A percentile compares a stretch with the other conserved stretches of the same genome.
Conservation (phyloP, 2,113 vertebrate genomes). For the Merops nubicus region DNA sequence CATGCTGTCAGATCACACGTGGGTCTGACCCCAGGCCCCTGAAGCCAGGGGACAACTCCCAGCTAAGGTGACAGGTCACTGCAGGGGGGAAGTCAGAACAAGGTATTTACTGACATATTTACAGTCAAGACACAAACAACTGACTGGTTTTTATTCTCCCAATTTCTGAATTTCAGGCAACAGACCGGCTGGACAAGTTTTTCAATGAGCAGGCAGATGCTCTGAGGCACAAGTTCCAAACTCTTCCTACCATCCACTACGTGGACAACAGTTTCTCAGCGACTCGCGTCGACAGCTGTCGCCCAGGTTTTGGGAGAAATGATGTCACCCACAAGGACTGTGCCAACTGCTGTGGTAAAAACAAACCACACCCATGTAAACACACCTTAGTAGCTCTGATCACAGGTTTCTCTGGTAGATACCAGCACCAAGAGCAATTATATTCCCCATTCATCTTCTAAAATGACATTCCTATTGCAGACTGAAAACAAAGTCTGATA, state of each 20-base stretch:
- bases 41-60: background rate
- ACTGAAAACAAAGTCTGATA: background rate
- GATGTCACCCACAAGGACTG: slow-evolving; percentile 65
- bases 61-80: background rate
- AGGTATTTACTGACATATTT: background rate
- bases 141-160: fast-evolving
- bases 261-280: slow-evolving; percentile 73
- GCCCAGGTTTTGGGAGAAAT: slow-evolving; percentile 78
- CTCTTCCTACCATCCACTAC: slow-evolving; percentile 62
- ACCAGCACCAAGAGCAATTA: background rate
- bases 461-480: background rate
- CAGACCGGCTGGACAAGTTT: slow-evolving; percentile 64
- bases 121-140: background rate
- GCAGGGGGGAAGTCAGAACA: background rate
- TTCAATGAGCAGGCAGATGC: slow-evolving; percentile 38
- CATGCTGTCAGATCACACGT: fast-evolving
- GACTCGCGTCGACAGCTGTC: slow-evolving; percentile 70
- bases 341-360: slow-evolving; percentile 76
- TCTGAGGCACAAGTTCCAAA: background rate
- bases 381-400: background rate
- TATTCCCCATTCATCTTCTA: background rate
- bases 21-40: background rate
- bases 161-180: slow-evolving; percentile 64
- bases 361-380: background rate
- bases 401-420: background rate